Evolutionary conservation across 2,113 vertebrate genomes (phyloP).

Genomic region (Coreoperca whiteheadi): DNA sequence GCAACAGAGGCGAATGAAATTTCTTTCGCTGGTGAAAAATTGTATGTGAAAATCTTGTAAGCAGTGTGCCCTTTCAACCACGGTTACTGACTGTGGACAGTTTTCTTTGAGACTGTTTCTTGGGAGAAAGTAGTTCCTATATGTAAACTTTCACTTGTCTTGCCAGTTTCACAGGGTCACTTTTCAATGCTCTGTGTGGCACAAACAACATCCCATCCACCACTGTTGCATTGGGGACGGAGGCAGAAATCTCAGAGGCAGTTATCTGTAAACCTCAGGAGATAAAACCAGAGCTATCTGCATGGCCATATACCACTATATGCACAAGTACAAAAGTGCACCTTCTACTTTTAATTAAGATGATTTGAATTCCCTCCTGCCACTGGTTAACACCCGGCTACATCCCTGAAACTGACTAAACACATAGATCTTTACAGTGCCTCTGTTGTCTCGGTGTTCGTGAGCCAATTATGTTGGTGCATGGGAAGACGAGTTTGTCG

Average conservation of each 20-base stretch:
- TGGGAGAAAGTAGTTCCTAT: not conserved
- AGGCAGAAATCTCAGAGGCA: not conserved
- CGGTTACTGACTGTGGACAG: not conserved
- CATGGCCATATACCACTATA: not conserved
- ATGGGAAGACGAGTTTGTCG: conserved; percentile 6
- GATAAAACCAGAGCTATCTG: not conserved
- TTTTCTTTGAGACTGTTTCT: not conserved
- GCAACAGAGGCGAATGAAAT: not conserved
- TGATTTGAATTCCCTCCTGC: not conserved
- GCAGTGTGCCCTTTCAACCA: not conserved
- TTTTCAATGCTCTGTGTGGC: not conserved
- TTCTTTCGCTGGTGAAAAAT: not conserved
- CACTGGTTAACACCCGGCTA: too few relatives aligned
- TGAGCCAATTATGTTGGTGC: conserved; percentile 2
- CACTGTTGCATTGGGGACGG: not conserved
- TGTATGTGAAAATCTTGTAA: not conserved
- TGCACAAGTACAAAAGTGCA: not conserved
- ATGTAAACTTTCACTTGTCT: not conserved
- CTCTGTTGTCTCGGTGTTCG: not conserved
- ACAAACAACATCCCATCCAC: not conserved
- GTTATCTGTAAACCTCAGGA: not conserved
- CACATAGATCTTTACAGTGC: not conserved
- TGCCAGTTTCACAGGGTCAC: not conserved
- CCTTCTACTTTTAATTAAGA: not conserved
- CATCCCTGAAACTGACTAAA: not conserved